Conservation (phyloP, 2,888 invertebrate genomes). For the Epistrophella euchroma region DNA sequence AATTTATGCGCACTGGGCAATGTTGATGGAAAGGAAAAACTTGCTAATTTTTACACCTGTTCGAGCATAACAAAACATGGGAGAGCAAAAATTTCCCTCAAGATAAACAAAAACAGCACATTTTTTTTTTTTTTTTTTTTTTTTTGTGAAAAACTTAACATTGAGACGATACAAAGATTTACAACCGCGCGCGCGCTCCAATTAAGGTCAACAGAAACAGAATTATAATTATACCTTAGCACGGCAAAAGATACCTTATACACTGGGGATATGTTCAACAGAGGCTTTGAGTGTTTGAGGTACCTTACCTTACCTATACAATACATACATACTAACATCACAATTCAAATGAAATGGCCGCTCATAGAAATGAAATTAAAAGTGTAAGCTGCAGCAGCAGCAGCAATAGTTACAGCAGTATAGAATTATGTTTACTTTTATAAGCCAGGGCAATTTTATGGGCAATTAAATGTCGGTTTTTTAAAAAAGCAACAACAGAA, state of each 20-base stretch:
- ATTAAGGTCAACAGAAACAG: slow-evolving; percentile 63
- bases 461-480: slow-evolving; percentile 48
- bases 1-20: slow-evolving; percentile 31
- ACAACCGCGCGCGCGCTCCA: slow-evolving; percentile 57
- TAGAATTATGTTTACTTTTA: slow-evolving; percentile 31
- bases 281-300: background rate
- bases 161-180: slow-evolving; percentile 35
- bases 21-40: slow-evolving; percentile 64
- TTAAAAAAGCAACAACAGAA: slow-evolving; percentile 39
- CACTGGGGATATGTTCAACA: background rate
- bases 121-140: slow-evolving; percentile 13
- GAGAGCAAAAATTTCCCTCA: slow-evolving; percentile 26
- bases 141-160: slow-evolving; percentile 54
- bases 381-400: slow-evolving; percentile 41
- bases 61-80: slow-evolving; percentile 38
- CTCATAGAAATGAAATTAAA: slow-evolving; percentile 55
- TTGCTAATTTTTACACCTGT: slow-evolving; percentile 67
- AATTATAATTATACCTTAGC: slow-evolving; percentile 51
- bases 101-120: slow-evolving; percentile 38
- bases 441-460: slow-evolving; percentile 44
- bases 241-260: slow-evolving; percentile 32
- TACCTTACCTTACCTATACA: no score
- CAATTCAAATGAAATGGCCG: slow-evolving; percentile 33
- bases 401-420: background rate
- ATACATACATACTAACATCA: no score